Percentiles rank a stretch among this genome's conserved stretches.
Evolutionary conservation across 2,113 vertebrate species (phyloP).

Genomic region (Thinocorus orbignyianus): DNA sequence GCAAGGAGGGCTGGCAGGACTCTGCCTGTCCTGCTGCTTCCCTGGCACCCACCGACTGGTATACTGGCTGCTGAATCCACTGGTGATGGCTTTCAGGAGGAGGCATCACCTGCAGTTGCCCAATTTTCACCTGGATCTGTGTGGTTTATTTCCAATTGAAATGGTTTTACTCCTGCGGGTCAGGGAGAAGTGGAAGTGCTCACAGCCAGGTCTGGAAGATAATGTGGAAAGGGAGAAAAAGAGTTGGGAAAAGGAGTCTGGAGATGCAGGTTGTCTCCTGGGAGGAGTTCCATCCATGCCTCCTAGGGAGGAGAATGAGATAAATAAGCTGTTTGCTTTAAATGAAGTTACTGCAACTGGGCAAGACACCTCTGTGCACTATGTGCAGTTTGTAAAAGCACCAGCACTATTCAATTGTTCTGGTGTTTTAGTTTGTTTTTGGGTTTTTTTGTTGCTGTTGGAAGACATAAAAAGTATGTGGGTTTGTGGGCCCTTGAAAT

Average conservation of each 20-base stretch:
- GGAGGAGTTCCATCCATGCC: background rate
- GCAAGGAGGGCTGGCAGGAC: background rate
- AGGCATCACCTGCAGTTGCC: background rate
- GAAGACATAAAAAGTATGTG: background rate
- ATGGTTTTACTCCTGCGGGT: background rate
- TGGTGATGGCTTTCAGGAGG: background rate
- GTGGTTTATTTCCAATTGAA: background rate
- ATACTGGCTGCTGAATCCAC: accelerated
- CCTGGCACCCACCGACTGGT: accelerated
- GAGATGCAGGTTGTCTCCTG: background rate
- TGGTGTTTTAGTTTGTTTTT: background rate
- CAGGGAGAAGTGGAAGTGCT: background rate
- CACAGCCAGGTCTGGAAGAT: background rate
- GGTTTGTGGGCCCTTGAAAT: background rate
- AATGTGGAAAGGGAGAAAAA: background rate
- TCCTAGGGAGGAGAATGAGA: background rate
- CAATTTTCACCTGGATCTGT: background rate
- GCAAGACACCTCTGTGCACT: background rate
- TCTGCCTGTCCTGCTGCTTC: background rate
- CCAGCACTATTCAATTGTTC: accelerated
- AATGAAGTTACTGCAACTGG: background rate
- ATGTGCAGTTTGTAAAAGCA: background rate
- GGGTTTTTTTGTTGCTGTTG: background rate
- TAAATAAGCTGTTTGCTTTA: background rate
- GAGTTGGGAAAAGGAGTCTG: background rate